Percentiles rank a stretch among this genome's conserved stretches.
These are phyloP conservation scores for Microcebus ravelobensis DNA, from an alignment of 2,113 vertebrate genomes.

Conservation along the genomic window DNA sequence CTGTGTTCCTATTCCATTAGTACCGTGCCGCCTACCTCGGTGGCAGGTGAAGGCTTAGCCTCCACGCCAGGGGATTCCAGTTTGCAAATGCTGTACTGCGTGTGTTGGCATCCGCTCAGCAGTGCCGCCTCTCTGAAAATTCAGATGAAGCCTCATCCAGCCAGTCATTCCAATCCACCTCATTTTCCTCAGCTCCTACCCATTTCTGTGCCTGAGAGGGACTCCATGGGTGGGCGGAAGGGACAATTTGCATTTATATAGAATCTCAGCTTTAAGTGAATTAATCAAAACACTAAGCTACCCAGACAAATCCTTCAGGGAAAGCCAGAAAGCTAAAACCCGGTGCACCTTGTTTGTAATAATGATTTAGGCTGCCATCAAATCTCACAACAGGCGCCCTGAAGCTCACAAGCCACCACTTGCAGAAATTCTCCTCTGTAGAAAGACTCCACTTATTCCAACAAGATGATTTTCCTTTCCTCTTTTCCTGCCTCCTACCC, in stretches of 20 bases:
- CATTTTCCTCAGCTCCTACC: background rate
- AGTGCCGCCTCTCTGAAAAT: background rate
- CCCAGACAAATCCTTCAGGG: conserved; percentile 14
- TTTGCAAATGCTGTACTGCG: background rate
- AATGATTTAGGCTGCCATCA: background rate
- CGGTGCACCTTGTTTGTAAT: background rate
- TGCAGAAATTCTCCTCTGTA: background rate
- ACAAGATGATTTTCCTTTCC: background rate
- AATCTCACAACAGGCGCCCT: background rate
- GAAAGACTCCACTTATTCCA: background rate
- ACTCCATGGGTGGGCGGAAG: background rate
- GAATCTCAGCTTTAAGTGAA: conserved; percentile 50
- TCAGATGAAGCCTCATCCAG: background rate
- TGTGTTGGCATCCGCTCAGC: background rate
- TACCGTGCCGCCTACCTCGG: accelerated
- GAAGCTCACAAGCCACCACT: background rate
- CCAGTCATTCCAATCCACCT: background rate
- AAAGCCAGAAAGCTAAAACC: conserved; percentile 38
- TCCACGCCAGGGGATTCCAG: background rate
- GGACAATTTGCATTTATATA: conserved; percentile 58
- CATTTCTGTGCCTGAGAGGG: background rate
- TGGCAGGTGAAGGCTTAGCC: background rate
- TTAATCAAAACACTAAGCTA: conserved; percentile 54
- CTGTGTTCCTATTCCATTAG: background rate
- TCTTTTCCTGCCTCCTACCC: background rate